A percentile compares a stretch with the other conserved stretches of the same genome.
phyloP scores from a whole-genome alignment of 2,888 invertebrate species.

The Syritta pipiens region DNA sequence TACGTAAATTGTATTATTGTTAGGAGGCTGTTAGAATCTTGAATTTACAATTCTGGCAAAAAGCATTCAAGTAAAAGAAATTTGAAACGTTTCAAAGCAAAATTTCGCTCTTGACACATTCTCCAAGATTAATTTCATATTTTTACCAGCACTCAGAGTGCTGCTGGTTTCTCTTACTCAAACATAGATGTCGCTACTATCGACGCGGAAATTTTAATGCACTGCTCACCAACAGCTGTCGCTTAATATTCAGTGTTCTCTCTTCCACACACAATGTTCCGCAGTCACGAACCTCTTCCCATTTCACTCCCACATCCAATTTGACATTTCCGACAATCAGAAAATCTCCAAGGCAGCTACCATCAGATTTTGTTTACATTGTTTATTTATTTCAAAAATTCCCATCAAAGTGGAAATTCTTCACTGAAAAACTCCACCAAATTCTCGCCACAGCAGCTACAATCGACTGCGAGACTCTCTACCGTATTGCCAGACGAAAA shows the following conservation, averaged over 20 bases:
- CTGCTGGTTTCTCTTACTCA: no score
- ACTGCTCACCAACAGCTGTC: slow-evolving; percentile 39
- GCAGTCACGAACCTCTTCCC: slow-evolving; percentile 27
- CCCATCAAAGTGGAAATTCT: not conserved
- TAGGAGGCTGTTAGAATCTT: no score
- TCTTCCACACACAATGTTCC: slow-evolving; percentile 12
- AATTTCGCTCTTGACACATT: no score
- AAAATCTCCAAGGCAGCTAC: slow-evolving; percentile 50
- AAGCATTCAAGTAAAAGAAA: no score
- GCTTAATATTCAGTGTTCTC: slow-evolving; percentile 18
- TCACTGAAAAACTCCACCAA: slow-evolving; percentile 15
- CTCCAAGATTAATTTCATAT: no score
- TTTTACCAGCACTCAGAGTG: no score
- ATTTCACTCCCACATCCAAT: slow-evolving; percentile 38
- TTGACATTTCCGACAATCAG: slow-evolving; percentile 61
- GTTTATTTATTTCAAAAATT: slow-evolving; percentile 30
- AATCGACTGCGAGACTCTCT: no score
- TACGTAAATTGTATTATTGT: no score
- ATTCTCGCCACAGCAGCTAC: not conserved
- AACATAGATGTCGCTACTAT: slow-evolving; percentile 23
- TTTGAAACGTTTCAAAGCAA: no score
- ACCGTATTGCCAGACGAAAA: no score
- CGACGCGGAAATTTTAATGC: not conserved
- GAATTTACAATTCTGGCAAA: no score
- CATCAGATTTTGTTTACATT: slow-evolving; percentile 63